Base-by-base conservation (phyloP, 2,113 vertebrate genomes). In the Myotis yumanensis region DNA sequence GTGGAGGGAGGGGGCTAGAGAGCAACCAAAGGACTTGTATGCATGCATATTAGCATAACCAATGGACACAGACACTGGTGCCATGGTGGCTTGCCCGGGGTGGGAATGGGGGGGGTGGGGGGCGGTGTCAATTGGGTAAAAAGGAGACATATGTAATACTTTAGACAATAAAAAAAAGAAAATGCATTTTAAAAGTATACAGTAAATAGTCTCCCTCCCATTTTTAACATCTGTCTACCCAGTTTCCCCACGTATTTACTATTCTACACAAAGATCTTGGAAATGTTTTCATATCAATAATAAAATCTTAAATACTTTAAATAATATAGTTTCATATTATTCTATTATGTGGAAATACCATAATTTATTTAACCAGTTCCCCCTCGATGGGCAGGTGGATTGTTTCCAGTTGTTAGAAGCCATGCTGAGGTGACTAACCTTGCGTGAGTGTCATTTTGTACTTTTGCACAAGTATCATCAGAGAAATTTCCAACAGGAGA, bases 271-370 rank as follows among this genome's bases (percentile, higher is more conserved):
- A 54, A 35, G 20, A 11, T 40, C 28, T 59, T 90, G 28, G 59
- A 88, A 52, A 68, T 85, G 89, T 16, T 84, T 96, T 75, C n/a
- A 23, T 25, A 66, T 88, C 18, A 88, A 37, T 73, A 81, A 72
- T 16, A 46, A 68, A 43, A 71, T 80, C 18, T 89, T 66, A 62
- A 62, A 28, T 86, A 48, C 22, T 87, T 37, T 20, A 40, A 86
- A 87, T 62, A 28, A 80, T 75, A 66, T 5, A 84, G 3, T 48
- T 86, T 93, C 32, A 68, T 62, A 71, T n/a, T 89, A 84, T 92
- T 89, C 43, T 59, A 68, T 75, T 89, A 52, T 76, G 22, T 22
- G 4, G 25, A 94, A 86, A n/a, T 46, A 69, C 14, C 30, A 68
- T 54, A 20, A 43, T 68, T 86, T 93, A 73, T 85, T 68, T 72